A percentile compares a stretch with the other conserved stretches of the same genome.
Conservation (phyloP, 1,140 invertebrate species). For the Charaxes varanes region DNA sequence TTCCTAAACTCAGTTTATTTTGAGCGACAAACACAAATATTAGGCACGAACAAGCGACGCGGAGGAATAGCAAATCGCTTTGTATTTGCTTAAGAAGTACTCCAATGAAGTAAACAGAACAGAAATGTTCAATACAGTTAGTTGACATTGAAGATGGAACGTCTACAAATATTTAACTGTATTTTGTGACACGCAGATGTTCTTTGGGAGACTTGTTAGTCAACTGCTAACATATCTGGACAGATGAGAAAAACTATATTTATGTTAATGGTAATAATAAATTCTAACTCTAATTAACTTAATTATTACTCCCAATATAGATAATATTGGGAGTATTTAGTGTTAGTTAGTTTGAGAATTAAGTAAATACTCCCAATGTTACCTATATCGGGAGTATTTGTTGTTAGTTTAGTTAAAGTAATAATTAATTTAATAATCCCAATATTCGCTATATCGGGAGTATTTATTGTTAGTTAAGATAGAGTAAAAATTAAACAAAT, state of each 20-base stretch:
- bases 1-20: slow-evolving; percentile 41
- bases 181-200: slow-evolving; percentile 20
- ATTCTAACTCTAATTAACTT: too few relatives aligned
- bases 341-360: too few relatives aligned
- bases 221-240: not conserved
- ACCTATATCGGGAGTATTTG: too few relatives aligned
- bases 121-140: slow-evolving; percentile 57
- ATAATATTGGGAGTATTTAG: too few relatives aligned
- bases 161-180: slow-evolving; percentile 32
- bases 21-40: slow-evolving; percentile 62
- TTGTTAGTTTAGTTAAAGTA: not conserved
- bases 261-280: too few relatives aligned
- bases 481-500: too few relatives aligned
- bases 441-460: too few relatives aligned
- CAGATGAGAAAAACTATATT: not conserved
- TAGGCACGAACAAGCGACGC: slow-evolving; percentile 45
- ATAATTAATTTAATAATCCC: not conserved
- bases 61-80: slow-evolving; percentile 58
- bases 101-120: slow-evolving; percentile 50
- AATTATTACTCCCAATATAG: too few relatives aligned
- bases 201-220: slow-evolving; percentile 9
- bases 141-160: slow-evolving; percentile 42
- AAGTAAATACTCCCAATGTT: too few relatives aligned
- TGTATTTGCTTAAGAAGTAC: slow-evolving; percentile 54
- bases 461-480: too few relatives aligned